phyloP scores from a whole-genome alignment of 2,113 vertebrate genomes.

The Muntiacus muntjak region DNA sequence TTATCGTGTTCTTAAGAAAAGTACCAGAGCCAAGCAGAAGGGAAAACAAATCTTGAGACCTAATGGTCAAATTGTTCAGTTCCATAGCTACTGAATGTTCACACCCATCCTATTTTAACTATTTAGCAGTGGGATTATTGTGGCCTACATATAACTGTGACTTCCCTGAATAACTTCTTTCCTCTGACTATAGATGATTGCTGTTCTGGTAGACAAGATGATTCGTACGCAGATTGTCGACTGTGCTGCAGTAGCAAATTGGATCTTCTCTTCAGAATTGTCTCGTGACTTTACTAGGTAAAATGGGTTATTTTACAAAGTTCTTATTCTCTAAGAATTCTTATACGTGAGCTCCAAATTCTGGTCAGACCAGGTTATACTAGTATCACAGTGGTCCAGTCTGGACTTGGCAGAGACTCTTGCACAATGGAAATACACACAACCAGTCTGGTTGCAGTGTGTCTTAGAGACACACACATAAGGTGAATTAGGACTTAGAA shows the following conservation, averaged over 20 bases:
- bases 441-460: neutral
- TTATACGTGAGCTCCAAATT: neutral
- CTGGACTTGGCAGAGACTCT: neutral
- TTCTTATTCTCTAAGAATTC: constrained; percentile 12
- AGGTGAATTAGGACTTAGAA: neutral
- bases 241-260: constrained; percentile 97
- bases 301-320: constrained; percentile 12
- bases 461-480: neutral
- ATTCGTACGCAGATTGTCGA: constrained; percentile 97
- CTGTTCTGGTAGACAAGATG: constrained; percentile 97
- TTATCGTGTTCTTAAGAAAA: neutral
- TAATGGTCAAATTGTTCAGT: neutral
- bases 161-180: neutral
- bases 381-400: neutral
- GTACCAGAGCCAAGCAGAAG: neutral
- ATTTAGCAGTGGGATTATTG: neutral
- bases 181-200: constrained; percentile 88
- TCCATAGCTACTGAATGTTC: neutral
- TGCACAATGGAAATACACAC: neutral
- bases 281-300: constrained; percentile 97
- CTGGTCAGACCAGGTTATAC: neutral
- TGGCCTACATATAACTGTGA: neutral
- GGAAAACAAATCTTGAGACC: neutral
- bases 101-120: neutral
- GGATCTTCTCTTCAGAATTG: constrained; percentile 98